phyloP scores from a whole-genome alignment of 2,797 vertebrate species.

The Galaxias olidus region DNA sequence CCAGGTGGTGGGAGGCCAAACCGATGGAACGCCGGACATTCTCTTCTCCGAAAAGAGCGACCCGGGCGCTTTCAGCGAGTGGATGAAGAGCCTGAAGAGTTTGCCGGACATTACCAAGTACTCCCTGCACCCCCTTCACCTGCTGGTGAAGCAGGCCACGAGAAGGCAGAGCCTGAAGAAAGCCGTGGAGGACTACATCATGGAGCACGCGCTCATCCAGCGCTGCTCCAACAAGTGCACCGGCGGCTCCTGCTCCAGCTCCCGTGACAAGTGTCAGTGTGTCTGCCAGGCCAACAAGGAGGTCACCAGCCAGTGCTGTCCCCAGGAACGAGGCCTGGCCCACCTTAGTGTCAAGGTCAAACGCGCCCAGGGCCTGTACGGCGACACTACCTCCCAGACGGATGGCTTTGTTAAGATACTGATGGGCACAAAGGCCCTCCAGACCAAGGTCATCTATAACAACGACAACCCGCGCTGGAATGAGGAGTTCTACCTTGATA shows the following conservation, averaged over 20 bases:
- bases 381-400: slow-evolving; percentile 33
- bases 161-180: slow-evolving; percentile 37
- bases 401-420: slow-evolving; percentile 63
- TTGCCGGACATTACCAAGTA: slow-evolving; percentile 61
- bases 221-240: slow-evolving; percentile 59
- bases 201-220: slow-evolving; percentile 50
- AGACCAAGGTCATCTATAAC: slow-evolving; percentile 26
- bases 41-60: background rate
- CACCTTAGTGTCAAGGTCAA: slow-evolving; percentile 40
- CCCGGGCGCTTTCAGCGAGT: slow-evolving; percentile 40
- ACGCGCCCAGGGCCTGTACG: slow-evolving; percentile 44
- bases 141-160: slow-evolving; percentile 49
- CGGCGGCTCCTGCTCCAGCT: slow-evolving; percentile 22
- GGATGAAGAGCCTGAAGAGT: slow-evolving; percentile 53
- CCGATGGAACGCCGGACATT: slow-evolving; percentile 1
- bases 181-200: slow-evolving; percentile 64
- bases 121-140: slow-evolving; percentile 61
- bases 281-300: slow-evolving; percentile 25
- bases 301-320: slow-evolving; percentile 58
- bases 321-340: slow-evolving; percentile 53
- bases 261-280: slow-evolving; percentile 35
- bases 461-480: slow-evolving; percentile 57
- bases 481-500: slow-evolving; percentile 30
- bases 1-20: slow-evolving; percentile 23
- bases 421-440: slow-evolving; percentile 11